Percentiles rank a stretch among this genome's conserved stretches.
Conservation (phyloP, 2,113 vertebrate species). For the Aegypius monachus region DNA sequence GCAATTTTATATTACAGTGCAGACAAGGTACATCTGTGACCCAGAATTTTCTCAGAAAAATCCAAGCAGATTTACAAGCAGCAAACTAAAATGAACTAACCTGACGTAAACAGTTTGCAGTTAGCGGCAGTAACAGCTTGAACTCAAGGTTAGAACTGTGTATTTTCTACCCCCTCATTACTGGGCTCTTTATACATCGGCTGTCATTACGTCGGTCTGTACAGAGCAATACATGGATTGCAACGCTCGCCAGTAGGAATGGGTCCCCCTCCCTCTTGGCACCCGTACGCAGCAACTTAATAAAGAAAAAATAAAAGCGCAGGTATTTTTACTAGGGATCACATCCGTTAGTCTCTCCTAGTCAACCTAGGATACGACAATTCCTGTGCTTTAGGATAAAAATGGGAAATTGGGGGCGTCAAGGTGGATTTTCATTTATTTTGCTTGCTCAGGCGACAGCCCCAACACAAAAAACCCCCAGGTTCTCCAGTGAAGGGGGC, state of each 20-base stretch:
- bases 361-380: background rate
- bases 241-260: background rate
- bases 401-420: rapidly evolving
- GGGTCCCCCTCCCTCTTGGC: background rate
- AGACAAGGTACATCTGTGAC: background rate
- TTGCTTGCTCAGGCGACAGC: background rate
- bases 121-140: background rate
- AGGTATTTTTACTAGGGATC: background rate
- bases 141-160: background rate
- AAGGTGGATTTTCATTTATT: background rate
- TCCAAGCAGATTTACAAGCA: background rate
- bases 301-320: background rate
- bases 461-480: rapidly evolving
- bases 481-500: background rate
- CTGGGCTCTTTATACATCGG: background rate
- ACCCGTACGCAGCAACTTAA: background rate
- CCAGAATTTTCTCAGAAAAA: background rate
- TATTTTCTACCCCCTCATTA: background rate
- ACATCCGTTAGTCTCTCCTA: background rate
- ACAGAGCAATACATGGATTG: rapidly evolving
- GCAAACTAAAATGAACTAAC: background rate
- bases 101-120: background rate
- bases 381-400: background rate
- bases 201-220: no score
- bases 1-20: background rate